Conservation (phyloP, 2,888 invertebrate species). For the Lasioglossum malachurum region DNA sequence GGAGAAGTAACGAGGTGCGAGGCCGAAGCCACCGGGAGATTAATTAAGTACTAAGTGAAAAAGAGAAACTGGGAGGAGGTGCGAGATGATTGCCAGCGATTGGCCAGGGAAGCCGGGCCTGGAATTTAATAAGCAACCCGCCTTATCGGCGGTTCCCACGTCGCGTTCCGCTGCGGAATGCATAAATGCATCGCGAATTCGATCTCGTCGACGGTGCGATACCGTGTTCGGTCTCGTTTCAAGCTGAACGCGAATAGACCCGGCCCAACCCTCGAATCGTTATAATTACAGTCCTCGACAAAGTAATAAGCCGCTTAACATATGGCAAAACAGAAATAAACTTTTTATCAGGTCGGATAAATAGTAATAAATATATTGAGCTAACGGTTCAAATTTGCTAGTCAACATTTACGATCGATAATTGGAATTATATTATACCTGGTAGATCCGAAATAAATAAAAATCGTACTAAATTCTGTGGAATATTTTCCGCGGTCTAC, state of each 20-base stretch:
- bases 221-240: conserved; percentile 18
- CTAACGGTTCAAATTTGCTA: too few relatives aligned
- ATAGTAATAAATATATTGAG: too few relatives aligned
- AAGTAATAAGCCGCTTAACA: too few relatives aligned
- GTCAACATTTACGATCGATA: too few relatives aligned
- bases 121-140: conserved; percentile 66
- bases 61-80: conserved; percentile 52
- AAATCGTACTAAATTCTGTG: too few relatives aligned
- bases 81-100: conserved; percentile 65
- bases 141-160: conserved; percentile 67
- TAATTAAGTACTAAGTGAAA: conserved; percentile 63
- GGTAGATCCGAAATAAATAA: too few relatives aligned
- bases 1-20: conserved; percentile 59
- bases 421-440: too few relatives aligned
- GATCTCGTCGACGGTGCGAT: conserved; percentile 45
- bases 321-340: too few relatives aligned
- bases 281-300: too few relatives aligned
- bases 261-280: conserved; percentile 34
- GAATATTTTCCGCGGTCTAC: neutral
- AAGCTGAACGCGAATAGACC: conserved; percentile 35
- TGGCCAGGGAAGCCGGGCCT: conserved; percentile 55
- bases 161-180: conserved; percentile 56
- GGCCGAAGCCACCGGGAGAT: conserved; percentile 53
- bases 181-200: conserved; percentile 68
- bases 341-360: too few relatives aligned